Base-by-base conservation (phyloP, 1,140 invertebrate genomes). In the Leptestheria dahalacensis region DNA sequence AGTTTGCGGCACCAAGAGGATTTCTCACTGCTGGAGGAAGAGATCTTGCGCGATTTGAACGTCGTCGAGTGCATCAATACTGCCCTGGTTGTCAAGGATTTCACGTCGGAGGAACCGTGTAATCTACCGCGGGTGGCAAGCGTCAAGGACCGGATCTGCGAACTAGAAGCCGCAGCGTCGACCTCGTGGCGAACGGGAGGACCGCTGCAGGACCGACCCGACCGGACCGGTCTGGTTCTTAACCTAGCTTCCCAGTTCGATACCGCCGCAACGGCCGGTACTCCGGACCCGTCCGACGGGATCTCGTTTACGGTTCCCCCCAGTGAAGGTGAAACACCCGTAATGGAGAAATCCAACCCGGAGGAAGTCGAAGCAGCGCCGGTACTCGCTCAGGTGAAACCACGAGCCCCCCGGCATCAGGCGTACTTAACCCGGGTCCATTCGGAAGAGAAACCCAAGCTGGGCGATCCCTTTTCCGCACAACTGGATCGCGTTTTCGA, bases 401-500 rank as follows among this genome's bases (percentile, higher is more conserved):
- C 61, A 47, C 64, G 62, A 12, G 62, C 62, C 65, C 9, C 23
- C 20, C 23, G 24, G 21, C 41, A 46, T 26, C 18, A 60, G 51
- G 47, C 47, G 3, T 21, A 28, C 47, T 23, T 50, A 20, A 28
- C 15, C 9, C 53, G 53, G 9, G 26, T 50, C 12, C 58, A 29
- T 26, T 51, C 65, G 51, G 61, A 61, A 63, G 62, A 68, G 64
- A 33, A 71, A 63, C 55, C 68, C 75, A 65, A 64, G 61, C 72
- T 71, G 41, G 73, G 74, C 64, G 86, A 88, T 70, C 78, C 78
- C 24, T 85, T 86, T 65, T 85, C 80, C 48, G 79, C 81, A 64
- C 80, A 82, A 47, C 68, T 84, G 28, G 85, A 88, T 63, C 76
- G 79, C 55, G 82, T 82, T 20, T 82, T 84, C 65, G 85, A 86